Percentiles rank a stretch among this genome's conserved stretches.
Conservation (phyloP, 2,888 invertebrate species). For the Drymonia ruficornis region DNA sequence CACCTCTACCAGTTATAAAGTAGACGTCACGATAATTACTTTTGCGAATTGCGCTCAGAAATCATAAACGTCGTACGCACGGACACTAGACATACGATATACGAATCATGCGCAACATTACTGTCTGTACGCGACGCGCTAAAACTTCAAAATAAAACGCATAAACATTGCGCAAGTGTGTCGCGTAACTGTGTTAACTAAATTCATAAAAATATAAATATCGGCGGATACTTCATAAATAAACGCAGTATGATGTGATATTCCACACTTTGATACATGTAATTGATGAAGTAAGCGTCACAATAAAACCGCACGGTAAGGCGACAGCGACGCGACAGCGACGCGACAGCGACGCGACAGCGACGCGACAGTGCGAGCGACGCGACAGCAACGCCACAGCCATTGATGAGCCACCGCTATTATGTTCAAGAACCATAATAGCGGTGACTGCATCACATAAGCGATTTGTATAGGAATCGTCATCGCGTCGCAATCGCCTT, state of each 20-base stretch:
- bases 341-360: too few relatives aligned
- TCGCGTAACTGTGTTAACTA: background rate
- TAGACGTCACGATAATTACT: background rate
- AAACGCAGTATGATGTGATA: background rate
- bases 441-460: too few relatives aligned
- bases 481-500: too few relatives aligned
- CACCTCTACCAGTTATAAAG: background rate
- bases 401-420: too few relatives aligned
- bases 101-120: background rate
- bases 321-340: too few relatives aligned
- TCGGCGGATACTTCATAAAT: background rate
- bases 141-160: background rate
- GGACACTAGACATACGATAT: background rate
- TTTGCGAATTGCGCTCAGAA: background rate
- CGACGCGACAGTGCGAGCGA: too few relatives aligned
- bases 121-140: background rate
- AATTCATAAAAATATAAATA: background rate
- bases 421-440: too few relatives aligned
- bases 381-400: too few relatives aligned
- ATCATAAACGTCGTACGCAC: background rate
- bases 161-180: constrained; percentile 2
- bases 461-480: too few relatives aligned
- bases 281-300: too few relatives aligned
- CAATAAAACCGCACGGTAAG: too few relatives aligned
- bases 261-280: background rate